These are phyloP conservation scores for Mercenaria mercenaria DNA, from an alignment of 1,140 invertebrate species.

Conservation along the genomic window DNA sequence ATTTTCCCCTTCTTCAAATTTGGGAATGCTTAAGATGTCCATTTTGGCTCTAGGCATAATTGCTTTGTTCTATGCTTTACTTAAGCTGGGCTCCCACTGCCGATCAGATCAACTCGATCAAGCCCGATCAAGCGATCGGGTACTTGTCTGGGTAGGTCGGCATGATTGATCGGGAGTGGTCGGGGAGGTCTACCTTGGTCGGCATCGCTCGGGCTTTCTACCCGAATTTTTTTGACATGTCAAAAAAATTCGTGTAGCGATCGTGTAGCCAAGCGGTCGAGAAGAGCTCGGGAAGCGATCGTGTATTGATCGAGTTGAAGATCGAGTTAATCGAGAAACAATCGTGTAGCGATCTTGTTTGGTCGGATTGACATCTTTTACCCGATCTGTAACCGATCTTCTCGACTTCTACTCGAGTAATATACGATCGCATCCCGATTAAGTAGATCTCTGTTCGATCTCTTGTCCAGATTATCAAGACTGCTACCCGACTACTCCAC, in stretches of 20 bases:
- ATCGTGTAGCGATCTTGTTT: slow-evolving; percentile 46
- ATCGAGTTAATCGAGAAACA: slow-evolving; percentile 57
- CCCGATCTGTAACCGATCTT: slow-evolving; percentile 47
- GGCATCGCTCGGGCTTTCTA: slow-evolving; percentile 38
- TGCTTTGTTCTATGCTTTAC: no score
- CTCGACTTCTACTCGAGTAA: slow-evolving; percentile 37
- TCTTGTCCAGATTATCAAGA: no score
- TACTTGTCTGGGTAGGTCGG: slow-evolving; percentile 46
- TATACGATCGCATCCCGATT: no score
- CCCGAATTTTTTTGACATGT: slow-evolving; percentile 50
- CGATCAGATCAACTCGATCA: slow-evolving; percentile 57
- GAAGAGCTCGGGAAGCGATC: slow-evolving; percentile 34
- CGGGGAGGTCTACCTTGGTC: slow-evolving; percentile 38
- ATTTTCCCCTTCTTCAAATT: no score
- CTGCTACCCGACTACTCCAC: no score
- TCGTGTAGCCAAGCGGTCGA: slow-evolving; percentile 45
- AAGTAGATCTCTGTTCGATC: no score
- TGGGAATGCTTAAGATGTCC: no score
- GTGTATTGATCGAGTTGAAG: slow-evolving; percentile 21
- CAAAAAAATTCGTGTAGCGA: slow-evolving; percentile 53
- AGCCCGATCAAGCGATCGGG: slow-evolving; percentile 53
- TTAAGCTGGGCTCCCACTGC: slow-evolving; percentile 27
- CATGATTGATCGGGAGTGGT: slow-evolving; percentile 44
- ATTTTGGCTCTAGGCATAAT: no score
- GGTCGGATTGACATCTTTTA: slow-evolving; percentile 45